These are phyloP conservation scores for Listronotus oregonensis DNA, from an alignment of 1,140 invertebrate species.

Conservation along the genomic window DNA sequence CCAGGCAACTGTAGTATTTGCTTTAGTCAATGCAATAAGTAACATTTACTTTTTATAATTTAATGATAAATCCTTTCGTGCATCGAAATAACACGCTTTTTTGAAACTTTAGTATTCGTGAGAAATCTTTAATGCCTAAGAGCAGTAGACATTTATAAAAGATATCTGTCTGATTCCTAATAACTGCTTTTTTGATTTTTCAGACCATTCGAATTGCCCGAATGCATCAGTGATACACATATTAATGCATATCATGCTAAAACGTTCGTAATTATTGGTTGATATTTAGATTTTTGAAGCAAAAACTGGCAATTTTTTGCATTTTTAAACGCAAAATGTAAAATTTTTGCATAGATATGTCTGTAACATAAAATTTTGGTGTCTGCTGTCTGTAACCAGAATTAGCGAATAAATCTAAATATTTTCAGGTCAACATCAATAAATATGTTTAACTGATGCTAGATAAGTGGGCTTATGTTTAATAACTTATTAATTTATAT, in stretches of 20 bases:
- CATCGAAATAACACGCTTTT: conserved; percentile 11
- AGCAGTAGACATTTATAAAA: conserved; percentile 13
- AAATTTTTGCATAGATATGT: conserved; percentile 14
- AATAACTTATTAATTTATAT: too few species aligned
- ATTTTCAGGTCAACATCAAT: too few species aligned
- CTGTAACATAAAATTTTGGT: not conserved
- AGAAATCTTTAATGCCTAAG: conserved; percentile 12
- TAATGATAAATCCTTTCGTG: not conserved
- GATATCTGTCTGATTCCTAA: conserved; percentile 15
- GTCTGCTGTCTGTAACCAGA: too few species aligned
- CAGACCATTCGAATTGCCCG: conserved; percentile 1
- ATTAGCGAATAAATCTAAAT: too few species aligned
- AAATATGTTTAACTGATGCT: too few species aligned
- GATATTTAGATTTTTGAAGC: conserved; percentile 4
- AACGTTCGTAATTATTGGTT: conserved; percentile 7
- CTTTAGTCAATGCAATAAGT: too few species aligned
- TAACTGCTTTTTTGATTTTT: conserved; percentile 16
- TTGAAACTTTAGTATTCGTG: conserved; percentile 5
- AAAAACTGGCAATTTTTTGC: not conserved
- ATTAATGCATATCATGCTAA: conserved; percentile 11
- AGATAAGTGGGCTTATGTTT: too few species aligned
- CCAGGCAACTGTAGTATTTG: too few species aligned
- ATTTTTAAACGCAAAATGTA: conserved; percentile 14
- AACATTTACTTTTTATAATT: too few species aligned
- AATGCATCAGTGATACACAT: conserved; percentile 19